A percentile compares a stretch with the other conserved stretches of the same genome.
phyloP scores from a whole-genome alignment of 1,140 invertebrate genomes.

The Drosophila murphyi region DNA sequence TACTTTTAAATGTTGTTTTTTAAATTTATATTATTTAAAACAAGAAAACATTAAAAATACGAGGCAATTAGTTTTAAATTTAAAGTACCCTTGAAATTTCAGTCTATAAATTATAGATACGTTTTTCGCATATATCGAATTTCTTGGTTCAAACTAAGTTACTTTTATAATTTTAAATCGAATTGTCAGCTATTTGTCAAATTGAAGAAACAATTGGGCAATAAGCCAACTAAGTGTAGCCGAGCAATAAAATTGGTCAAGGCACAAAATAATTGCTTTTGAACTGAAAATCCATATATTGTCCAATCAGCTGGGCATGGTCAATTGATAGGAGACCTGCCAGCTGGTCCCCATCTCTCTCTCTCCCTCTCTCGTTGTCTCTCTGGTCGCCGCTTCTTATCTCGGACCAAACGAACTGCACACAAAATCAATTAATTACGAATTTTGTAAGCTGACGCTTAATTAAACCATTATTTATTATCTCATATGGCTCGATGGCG shows the following conservation, averaged over 20 bases:
- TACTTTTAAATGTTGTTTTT: too few species aligned
- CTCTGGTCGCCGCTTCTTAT: conserved; percentile 26
- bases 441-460: conserved; percentile 72
- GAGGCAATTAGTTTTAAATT: too few species aligned
- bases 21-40: too few species aligned
- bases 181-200: not conserved
- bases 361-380: not conserved
- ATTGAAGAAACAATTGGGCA: conserved; percentile 6
- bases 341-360: not conserved
- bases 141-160: too few species aligned
- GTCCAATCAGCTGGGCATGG: conserved; percentile 6
- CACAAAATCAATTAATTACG: conserved; percentile 77
- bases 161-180: not conserved
- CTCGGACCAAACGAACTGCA: conserved; percentile 37
- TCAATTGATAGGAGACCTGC: not conserved
- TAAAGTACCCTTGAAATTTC: too few species aligned
- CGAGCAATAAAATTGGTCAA: conserved; percentile 4
- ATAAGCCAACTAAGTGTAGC: conserved; percentile 14
- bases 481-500: conserved; percentile 58
- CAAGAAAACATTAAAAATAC: too few species aligned
- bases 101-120: too few species aligned
- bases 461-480: conserved; percentile 83
- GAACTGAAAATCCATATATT: not conserved
- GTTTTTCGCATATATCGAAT: too few species aligned
- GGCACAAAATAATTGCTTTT: conserved; percentile 8